A percentile compares a stretch with the other conserved stretches of the same genome.
Conservation (phyloP, 2,113 vertebrate species). For the crab-eating macaque (Macaca fascicularis) region T2T-MFA8v1.1 NC_088385.1:13821501-13822000, state of each 20-base stretch:
- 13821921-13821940: constrained; percentile 46
- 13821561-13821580: not conserved
- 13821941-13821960: not conserved
- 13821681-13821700: constrained; percentile 56
- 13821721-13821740: not conserved
- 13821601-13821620: not conserved
- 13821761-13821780: rapidly evolving
- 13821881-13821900: not conserved
- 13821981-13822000: not conserved
- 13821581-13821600: not conserved
- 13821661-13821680: constrained; percentile 32
- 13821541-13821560: not conserved
- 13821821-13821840: constrained; percentile 41
- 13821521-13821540: not conserved
- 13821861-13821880: not conserved
- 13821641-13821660: not conserved
- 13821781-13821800: not conserved
- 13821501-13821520: not conserved
- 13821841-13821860: constrained; percentile 16
- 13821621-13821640: not conserved
- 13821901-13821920: constrained; percentile 54
- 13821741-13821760: rapidly evolving
- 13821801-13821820: not conserved
- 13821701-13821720: not conserved
- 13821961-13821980: not conserved